Conservation (phyloP, 2,888 invertebrate genomes). For the Petrolisthes cinctipes region DNA sequence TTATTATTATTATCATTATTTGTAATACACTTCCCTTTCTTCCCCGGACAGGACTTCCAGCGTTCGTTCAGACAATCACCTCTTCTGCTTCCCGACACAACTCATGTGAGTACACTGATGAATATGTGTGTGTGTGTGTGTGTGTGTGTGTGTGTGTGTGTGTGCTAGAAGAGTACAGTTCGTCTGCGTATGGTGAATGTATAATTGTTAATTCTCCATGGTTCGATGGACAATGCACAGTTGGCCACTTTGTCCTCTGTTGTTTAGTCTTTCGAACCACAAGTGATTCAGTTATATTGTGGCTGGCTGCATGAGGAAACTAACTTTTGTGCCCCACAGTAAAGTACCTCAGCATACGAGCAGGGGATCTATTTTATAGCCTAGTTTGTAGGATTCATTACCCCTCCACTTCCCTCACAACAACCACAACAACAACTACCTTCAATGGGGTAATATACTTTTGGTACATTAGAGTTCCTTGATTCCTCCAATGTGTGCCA, state of each 20-base stretch:
- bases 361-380: too few species aligned
- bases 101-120: slow-evolving; percentile 20
- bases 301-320: too few species aligned
- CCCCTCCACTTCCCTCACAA: too few species aligned
- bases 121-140: neutral
- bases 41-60: slow-evolving; percentile 38
- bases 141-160: slow-evolving; percentile 29
- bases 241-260: neutral
- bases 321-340: too few species aligned
- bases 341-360: too few species aligned
- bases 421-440: too few species aligned
- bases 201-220: neutral
- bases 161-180: too few species aligned
- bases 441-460: too few species aligned
- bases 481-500: too few species aligned
- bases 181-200: neutral
- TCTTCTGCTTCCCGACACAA: slow-evolving; percentile 34
- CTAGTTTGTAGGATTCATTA: too few species aligned
- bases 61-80: slow-evolving; percentile 47
- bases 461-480: too few species aligned
- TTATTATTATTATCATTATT: slow-evolving; percentile 2
- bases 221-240: neutral
- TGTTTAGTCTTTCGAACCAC: neutral
- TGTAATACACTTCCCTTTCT: neutral
- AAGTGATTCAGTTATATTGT: neutral